phyloP scores from a whole-genome alignment of 2,113 vertebrate genomes.

The Xerus inauris region DNA sequence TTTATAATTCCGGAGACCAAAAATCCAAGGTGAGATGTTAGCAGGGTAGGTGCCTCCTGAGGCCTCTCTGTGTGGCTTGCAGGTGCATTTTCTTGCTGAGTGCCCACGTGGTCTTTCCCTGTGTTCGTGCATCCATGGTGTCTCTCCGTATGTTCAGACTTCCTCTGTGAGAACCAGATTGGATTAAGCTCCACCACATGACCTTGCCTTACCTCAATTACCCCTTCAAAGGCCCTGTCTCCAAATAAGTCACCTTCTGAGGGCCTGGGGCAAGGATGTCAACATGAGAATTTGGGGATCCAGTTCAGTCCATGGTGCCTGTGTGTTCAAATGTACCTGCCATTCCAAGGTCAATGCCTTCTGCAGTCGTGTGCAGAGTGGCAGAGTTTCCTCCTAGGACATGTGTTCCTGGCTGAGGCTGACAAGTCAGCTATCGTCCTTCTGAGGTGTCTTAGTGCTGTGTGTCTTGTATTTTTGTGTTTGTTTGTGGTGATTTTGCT shows the following conservation, averaged over 20 bases:
- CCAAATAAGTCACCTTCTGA: too few relatives aligned
- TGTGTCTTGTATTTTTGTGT: neutral
- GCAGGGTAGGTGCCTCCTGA: neutral
- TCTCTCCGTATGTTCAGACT: neutral
- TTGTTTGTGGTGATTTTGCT: neutral
- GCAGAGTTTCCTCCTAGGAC: accelerated
- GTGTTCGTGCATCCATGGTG: too few relatives aligned
- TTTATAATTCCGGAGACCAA: neutral
- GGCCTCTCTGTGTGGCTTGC: accelerated
- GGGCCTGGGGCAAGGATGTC: neutral
- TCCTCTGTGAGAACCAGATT: neutral
- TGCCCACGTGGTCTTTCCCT: neutral
- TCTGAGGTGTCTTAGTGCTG: accelerated
- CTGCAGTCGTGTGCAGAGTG: neutral
- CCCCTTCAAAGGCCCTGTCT: neutral
- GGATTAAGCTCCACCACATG: neutral
- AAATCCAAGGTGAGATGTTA: accelerated
- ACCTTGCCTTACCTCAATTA: too few relatives aligned
- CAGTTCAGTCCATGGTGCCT: neutral
- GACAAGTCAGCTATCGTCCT: too few relatives aligned
- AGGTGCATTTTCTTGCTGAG: too few relatives aligned
- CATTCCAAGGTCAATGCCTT: too few relatives aligned
- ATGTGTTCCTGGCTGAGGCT: accelerated
- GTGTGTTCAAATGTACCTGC: neutral
- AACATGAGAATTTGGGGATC: neutral